phyloP scores from a whole-genome alignment of 2,888 invertebrate genomes.

The Nomada flava region DNA sequence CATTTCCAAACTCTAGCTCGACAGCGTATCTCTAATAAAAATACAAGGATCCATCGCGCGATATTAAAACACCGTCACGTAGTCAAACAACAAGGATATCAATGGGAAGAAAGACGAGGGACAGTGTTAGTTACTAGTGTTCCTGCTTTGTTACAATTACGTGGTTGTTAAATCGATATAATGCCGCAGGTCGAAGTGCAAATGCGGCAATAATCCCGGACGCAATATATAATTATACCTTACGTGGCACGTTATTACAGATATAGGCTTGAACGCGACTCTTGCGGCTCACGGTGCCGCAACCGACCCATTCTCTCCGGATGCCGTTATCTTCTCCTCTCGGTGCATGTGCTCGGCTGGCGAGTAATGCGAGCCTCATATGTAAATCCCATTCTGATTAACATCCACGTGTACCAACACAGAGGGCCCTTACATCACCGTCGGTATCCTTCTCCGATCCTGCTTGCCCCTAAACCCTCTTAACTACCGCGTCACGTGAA shows the following conservation, averaged over 20 bases:
- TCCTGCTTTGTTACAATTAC: constrained; percentile 23
- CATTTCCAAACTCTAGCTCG: too few species aligned
- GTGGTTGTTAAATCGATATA: constrained; percentile 65
- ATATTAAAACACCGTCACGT: too few species aligned
- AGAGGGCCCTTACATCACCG: constrained; percentile 63
- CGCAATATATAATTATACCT: constrained; percentile 74
- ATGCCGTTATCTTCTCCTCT: constrained; percentile 78
- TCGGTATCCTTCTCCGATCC: constrained; percentile 54
- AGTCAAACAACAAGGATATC: neutral
- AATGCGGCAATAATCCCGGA: constrained; percentile 68
- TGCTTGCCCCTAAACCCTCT: constrained; percentile 54
- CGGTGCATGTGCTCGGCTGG: constrained; percentile 76
- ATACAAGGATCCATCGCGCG: too few species aligned
- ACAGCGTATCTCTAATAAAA: too few species aligned
- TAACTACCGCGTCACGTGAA: constrained; percentile 50
- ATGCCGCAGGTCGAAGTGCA: constrained; percentile 61
- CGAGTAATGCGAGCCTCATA: constrained; percentile 78
- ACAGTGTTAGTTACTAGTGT: neutral
- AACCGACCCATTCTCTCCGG: constrained; percentile 66
- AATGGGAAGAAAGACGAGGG: neutral
- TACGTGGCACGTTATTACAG: constrained; percentile 74
- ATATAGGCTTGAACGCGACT: constrained; percentile 66
- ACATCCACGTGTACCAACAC: constrained; percentile 75
- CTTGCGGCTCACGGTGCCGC: constrained; percentile 49
- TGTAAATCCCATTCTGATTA: constrained; percentile 83